phyloP scores from a whole-genome alignment of 2,888 invertebrate genomes.

The Macrosiphum euphorbiae region DNA sequence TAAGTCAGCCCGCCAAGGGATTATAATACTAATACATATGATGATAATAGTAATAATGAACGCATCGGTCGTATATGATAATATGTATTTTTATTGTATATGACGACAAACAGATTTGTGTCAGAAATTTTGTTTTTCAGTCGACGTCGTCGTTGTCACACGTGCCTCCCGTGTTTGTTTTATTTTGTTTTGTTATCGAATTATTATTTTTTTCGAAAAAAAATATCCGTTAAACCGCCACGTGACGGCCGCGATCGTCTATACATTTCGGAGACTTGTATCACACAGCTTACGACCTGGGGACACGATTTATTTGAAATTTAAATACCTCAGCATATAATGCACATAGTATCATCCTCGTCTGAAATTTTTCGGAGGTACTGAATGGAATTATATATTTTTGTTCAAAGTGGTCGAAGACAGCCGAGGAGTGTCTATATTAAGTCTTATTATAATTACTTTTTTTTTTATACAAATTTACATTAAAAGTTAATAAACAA shows the following conservation, averaged over 20 bases:
- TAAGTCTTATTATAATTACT: background rate
- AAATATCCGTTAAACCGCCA: background rate
- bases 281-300: background rate
- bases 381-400: background rate
- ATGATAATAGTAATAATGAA: constrained; percentile 9
- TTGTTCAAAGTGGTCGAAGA: background rate
- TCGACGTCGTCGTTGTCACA: background rate
- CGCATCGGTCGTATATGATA: constrained; percentile 27
- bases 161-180: background rate
- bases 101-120: constrained; percentile 54
- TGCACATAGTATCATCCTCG: background rate
- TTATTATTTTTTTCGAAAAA: background rate
- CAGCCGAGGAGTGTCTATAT: too few species aligned
- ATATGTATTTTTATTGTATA: background rate
- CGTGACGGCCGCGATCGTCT: background rate
- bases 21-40: background rate
- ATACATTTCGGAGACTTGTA: background rate
- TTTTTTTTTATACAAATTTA: background rate
- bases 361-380: background rate
- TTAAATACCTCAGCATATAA: background rate
- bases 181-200: background rate
- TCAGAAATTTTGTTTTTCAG: constrained; percentile 36
- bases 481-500: too few species aligned
- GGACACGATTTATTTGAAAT: background rate
- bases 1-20: background rate